These are phyloP conservation scores for Ptychochromis oligacanthus DNA, from an alignment of 2,113 vertebrate genomes.

Conservation along the genomic window DNA sequence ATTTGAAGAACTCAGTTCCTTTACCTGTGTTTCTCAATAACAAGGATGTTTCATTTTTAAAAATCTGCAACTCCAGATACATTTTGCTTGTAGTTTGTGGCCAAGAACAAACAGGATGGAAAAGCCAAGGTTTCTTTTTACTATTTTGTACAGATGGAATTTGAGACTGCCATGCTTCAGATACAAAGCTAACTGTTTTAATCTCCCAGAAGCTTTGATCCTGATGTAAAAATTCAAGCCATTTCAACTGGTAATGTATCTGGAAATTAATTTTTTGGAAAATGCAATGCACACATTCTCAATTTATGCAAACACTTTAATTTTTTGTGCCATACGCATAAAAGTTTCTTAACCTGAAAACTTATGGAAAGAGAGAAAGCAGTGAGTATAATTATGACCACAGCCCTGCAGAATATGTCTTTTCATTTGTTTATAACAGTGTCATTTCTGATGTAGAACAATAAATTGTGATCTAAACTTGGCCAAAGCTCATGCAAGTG, in stretches of 20 bases:
- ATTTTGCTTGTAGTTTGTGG: neutral
- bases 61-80: neutral
- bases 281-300: neutral
- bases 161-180: neutral
- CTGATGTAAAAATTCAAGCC: neutral
- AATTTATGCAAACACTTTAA: fast-evolving
- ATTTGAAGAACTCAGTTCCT: neutral
- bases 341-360: neutral
- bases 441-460: neutral
- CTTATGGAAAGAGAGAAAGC: neutral
- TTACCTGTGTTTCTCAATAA: neutral
- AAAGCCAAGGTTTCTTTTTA: fast-evolving
- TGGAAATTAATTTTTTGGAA: neutral
- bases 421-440: neutral
- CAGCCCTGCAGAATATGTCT: neutral
- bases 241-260: neutral
- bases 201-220: neutral
- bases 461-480: neutral
- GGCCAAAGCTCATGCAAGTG: neutral
- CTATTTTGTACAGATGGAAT: neutral
- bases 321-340: neutral
- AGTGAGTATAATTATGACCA: neutral
- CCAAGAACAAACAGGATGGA: fast-evolving
- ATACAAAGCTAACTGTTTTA: neutral
- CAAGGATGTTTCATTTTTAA: neutral